These are phyloP conservation scores for Umimayanthus kanabou DNA, from an alignment of 92 coral and sea anemone genomes.

Conservation along the genomic window DNA sequence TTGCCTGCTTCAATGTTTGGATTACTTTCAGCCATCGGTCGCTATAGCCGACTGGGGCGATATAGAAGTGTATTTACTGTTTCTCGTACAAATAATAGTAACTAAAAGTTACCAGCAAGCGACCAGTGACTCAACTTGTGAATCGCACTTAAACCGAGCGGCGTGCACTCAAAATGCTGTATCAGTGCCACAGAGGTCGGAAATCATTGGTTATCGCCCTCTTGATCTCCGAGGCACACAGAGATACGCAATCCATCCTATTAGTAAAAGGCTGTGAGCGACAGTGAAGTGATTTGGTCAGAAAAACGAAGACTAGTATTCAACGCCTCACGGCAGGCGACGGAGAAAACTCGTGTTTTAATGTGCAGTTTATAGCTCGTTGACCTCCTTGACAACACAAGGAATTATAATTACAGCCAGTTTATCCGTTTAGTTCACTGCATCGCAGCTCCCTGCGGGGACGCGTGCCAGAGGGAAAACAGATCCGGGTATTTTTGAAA, in stretches of 20 bases:
- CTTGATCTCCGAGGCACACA: constrained; percentile 15
- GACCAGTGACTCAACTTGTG: neutral
- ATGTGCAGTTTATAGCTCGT: neutral
- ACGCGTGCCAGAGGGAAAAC: neutral
- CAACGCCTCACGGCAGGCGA: neutral
- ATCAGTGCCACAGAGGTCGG: neutral
- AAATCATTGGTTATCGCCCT: constrained; percentile 18
- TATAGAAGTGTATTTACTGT: neutral
- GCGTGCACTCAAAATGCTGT: neutral
- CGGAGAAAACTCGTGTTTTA: neutral
- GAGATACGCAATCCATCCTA: neutral
- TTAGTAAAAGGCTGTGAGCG: neutral
- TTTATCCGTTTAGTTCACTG: neutral
- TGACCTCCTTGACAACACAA: neutral
- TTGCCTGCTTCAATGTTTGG: neutral
- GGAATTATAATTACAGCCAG: neutral
- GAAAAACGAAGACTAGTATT: neutral
- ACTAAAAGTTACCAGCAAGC: neutral
- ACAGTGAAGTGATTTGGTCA: neutral
- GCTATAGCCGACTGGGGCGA: neutral
- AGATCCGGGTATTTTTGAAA: neutral
- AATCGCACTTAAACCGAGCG: constrained; percentile 9
- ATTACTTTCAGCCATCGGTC: constrained; percentile 6
- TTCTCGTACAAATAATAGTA: neutral
- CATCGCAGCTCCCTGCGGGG: neutral